Evolutionary conservation across 2,113 vertebrate species (phyloP).

Genomic region (Vulpes vulpes): DNA sequence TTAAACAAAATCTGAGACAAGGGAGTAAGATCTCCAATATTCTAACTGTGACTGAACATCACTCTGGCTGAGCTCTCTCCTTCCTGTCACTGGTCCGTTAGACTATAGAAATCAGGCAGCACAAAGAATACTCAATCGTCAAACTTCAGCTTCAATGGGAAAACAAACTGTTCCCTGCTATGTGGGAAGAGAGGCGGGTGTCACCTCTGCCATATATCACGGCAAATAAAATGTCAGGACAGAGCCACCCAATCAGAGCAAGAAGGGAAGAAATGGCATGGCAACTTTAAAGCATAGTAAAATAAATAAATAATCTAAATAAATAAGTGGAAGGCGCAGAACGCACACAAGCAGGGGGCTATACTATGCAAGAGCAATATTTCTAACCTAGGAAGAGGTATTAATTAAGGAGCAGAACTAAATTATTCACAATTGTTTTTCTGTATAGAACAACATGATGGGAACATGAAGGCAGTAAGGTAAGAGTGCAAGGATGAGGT

Average conservation of each 20-base stretch:
- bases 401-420: neutral
- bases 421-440: neutral
- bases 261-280: neutral
- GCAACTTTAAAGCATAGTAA: neutral
- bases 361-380: accelerated
- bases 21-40: neutral
- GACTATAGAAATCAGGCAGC: neutral
- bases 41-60: neutral
- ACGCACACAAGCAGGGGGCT: neutral
- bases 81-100: neutral
- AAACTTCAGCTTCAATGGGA: slow-evolving; percentile 22
- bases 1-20: neutral
- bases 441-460: neutral
- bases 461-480: neutral
- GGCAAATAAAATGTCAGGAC: slow-evolving; percentile 8
- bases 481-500: neutral
- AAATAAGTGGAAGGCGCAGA: neutral
- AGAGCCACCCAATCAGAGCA: neutral
- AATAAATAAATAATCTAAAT: neutral
- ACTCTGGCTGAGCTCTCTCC: neutral
- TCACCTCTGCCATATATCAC: neutral
- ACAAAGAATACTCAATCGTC: slow-evolving; percentile 42
- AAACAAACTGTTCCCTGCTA: neutral
- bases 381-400: neutral
- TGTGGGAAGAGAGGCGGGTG: neutral